Evolutionary conservation across 2,888 invertebrate genomes (phyloP).

Genomic region (Campoletis raptor): DNA sequence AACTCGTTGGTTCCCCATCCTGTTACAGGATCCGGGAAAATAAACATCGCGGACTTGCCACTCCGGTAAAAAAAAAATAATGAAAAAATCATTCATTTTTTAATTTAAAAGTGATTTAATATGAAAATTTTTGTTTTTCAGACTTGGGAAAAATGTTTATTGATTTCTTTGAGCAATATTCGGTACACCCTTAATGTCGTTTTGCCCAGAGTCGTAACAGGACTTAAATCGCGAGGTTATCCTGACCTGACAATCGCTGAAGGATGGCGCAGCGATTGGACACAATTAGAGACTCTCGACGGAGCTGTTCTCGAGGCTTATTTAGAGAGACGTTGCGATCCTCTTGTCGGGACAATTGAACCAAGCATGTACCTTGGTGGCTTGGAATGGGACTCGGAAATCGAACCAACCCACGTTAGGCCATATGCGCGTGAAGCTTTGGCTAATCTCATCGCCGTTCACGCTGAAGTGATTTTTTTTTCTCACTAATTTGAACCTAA

Average conservation of each 20-base stretch:
- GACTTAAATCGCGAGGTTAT: constrained; percentile 90
- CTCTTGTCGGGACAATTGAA: constrained; percentile 97
- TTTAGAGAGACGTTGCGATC: constrained; percentile 96
- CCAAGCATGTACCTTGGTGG: constrained; percentile 97
- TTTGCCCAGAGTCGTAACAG: constrained; percentile 89
- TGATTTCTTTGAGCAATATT: constrained; percentile 96
- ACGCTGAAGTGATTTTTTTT: constrained; percentile 87
- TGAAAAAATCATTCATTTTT: neutral
- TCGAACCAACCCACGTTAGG: constrained; percentile 91
- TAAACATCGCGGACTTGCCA: constrained; percentile 77
- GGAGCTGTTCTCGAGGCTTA: constrained; percentile 91
- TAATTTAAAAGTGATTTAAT: neutral
- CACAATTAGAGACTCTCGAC: constrained; percentile 88
- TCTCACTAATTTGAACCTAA: neutral
- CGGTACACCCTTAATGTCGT: constrained; percentile 92
- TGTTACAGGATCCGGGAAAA: constrained; percentile 81
- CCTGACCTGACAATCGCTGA: constrained; percentile 86
- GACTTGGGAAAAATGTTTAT: constrained; percentile 92
- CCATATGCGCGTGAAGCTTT: constrained; percentile 96
- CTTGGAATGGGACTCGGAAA: constrained; percentile 93
- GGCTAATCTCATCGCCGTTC: constrained; percentile 92
- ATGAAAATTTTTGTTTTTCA: constrained; percentile 79
- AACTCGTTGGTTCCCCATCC: constrained; percentile 88
- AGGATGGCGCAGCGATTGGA: constrained; percentile 86
- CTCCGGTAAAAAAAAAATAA: constrained; percentile 72